A percentile compares a stretch with the other conserved stretches of the same genome.
Conservation (phyloP, 2,888 invertebrate genomes). For the Apamea sordens region DNA sequence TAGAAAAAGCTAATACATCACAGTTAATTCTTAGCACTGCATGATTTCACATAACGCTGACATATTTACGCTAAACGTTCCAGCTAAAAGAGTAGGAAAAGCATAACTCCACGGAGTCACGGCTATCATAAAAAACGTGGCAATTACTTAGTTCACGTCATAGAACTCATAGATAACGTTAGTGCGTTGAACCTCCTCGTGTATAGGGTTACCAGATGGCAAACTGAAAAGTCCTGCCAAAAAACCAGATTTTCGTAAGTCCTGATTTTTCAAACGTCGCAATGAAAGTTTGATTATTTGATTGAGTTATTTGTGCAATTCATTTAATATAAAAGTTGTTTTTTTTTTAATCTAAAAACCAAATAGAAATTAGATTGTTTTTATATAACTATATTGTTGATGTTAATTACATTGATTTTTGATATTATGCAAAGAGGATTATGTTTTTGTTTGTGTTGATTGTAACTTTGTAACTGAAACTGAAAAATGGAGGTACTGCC, state of each 20-base stretch:
- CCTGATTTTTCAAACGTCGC: neutral
- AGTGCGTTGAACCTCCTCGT: conserved; percentile 64
- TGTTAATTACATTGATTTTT: neutral
- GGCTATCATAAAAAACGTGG: conserved; percentile 51
- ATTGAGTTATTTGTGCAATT: neutral
- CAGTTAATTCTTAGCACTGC: conserved; percentile 31
- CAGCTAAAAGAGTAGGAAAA: conserved; percentile 44
- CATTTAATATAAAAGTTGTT: neutral
- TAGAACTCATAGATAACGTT: conserved; percentile 53
- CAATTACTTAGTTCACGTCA: conserved; percentile 60
- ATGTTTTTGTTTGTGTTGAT: neutral
- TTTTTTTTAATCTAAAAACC: neutral
- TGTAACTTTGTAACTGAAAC: neutral
- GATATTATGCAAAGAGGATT: neutral
- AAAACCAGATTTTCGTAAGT: neutral
- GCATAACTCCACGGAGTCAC: conserved; percentile 42
- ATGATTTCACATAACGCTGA: conserved; percentile 36
- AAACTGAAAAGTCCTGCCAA: neutral
- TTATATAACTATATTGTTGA: neutral
- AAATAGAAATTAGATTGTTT: neutral
- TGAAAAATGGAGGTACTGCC: neutral
- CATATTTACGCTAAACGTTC: conserved; percentile 54
- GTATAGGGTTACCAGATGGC: conserved; percentile 15
- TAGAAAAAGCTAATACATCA: neutral
- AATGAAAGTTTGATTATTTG: too few species aligned